Conservation (phyloP, 1,140 invertebrate species). For the Eufriesea mexicana region DNA sequence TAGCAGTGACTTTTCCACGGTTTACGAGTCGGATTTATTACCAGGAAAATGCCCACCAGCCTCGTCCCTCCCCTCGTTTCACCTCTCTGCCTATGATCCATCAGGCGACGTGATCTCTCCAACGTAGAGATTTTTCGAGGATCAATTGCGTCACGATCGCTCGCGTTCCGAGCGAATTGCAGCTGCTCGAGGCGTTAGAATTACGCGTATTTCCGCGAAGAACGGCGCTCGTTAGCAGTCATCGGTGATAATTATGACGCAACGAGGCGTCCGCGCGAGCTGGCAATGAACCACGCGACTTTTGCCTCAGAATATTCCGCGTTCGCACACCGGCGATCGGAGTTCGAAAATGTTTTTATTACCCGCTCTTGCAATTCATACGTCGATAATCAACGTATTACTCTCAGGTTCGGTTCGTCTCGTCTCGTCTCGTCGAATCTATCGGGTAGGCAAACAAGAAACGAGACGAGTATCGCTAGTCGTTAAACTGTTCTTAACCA, state of each 20-base stretch:
- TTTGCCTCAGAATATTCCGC: not conserved
- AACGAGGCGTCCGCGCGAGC: not conserved
- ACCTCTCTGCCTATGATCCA: not conserved
- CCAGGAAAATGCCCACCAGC: too few relatives aligned
- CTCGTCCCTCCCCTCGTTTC: not conserved
- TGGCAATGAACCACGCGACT: not conserved
- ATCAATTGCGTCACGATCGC: constrained; percentile 10
- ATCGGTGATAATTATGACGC: not conserved
- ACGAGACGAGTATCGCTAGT: not conserved
- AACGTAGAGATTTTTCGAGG: not conserved
- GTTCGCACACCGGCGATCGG: too few relatives aligned
- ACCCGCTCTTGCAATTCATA: too few relatives aligned
- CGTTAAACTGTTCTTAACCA: constrained; percentile 3
- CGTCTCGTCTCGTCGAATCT: too few relatives aligned
- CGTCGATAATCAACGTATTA: too few relatives aligned
- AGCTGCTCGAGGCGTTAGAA: too few relatives aligned
- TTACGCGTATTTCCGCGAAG: not conserved
- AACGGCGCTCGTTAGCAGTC: too few relatives aligned
- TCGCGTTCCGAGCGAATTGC: not conserved
- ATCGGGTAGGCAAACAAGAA: not conserved
- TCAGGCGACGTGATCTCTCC: too few relatives aligned
- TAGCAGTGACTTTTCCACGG: not conserved
- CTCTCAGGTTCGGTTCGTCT: too few relatives aligned
- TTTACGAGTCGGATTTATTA: constrained; percentile 33
- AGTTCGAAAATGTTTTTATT: too few relatives aligned